Evolutionary conservation across 2,888 invertebrate species (phyloP), one percentile per base, ranked within the genome.

Genomic region (Callyntrura sp.): DNA sequence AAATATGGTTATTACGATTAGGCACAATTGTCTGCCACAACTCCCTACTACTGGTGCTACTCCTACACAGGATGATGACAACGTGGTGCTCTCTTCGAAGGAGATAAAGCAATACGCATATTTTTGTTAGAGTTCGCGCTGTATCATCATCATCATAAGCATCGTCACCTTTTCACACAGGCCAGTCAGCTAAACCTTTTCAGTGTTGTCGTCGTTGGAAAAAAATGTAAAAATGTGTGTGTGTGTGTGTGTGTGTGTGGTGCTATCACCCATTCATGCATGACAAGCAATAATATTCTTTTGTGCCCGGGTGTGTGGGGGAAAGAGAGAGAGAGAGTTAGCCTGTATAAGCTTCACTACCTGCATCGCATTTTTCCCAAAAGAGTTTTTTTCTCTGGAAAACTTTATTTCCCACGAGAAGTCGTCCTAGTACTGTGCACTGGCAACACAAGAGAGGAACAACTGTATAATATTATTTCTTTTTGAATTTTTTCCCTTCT

Each of bases 331-430:
- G 35, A 35, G 35, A 4, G 35, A 35, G n/a, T n/a, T n/a, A 35
- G 3, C 35, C 6, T 6, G 6, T 6, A 35, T 35, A 35, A 35
- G 35, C 35, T 6, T 35, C 3, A 2, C 73, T 76, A 20, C 51
- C 48, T 51, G 23, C 20, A 23, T 48, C 45, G 12, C 20, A 35
- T 76, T 76, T 25, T 51, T 48, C 73, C 73, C 5, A 51, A 76
- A 76, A 48, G 48, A 23, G 23, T 45, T 73, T 76, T 62, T 51
- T 3, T 48, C 35, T 35, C 45, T 23, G 8, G 35, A 68, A 68
- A 68, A 48, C 51, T 76, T 76, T 76, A 76, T 76, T 76, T 76
- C 73, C 73, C 73, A 76, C 73, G 73, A 76, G 73, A 48, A 76
- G 73, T 11, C 11, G 48, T 12, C n/a, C 14, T 5, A 76, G 51